A percentile compares a stretch with the other conserved stretches of the same genome.
phyloP scores from a whole-genome alignment of 2,797 vertebrate species.

The Garrulus glandarius region DNA sequence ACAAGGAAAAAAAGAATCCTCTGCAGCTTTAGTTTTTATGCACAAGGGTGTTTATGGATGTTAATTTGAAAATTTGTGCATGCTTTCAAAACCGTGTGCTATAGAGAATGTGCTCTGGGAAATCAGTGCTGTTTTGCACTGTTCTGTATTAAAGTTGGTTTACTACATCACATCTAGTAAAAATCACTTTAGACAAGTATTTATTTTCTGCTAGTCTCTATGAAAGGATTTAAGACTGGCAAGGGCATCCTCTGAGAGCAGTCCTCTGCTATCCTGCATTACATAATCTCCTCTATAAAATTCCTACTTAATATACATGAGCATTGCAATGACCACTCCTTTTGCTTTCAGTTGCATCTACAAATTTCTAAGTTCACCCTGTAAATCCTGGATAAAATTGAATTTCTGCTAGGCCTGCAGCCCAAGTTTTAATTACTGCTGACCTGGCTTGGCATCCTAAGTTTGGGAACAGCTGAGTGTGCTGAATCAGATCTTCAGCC shows the following conservation, averaged over 20 bases:
- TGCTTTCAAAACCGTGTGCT: background rate
- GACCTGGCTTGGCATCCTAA: conserved; percentile 10
- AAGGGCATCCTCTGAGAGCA: background rate
- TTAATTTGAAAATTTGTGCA: background rate
- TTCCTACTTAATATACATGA: background rate
- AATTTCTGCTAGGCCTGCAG: background rate
- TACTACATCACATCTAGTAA: conserved; percentile 15
- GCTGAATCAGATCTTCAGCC: conserved; percentile 13
- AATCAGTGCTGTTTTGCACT: background rate
- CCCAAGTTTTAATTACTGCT: background rate
- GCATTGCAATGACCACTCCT: background rate
- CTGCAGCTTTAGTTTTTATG: background rate
- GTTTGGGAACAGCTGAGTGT: conserved; percentile 22
- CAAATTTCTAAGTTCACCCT: background rate
- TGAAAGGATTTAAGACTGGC: background rate
- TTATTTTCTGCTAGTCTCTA: background rate
- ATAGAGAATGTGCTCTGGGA: background rate
- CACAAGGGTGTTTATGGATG: background rate
- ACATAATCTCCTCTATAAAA: background rate
- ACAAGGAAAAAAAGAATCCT: background rate
- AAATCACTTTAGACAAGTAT: background rate
- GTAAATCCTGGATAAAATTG: background rate
- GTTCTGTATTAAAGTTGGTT: background rate
- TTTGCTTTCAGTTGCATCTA: background rate
- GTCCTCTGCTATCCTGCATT: background rate